Evolutionary conservation across 2,113 vertebrate species (phyloP).

Genomic region (Tyto alba): DNA sequence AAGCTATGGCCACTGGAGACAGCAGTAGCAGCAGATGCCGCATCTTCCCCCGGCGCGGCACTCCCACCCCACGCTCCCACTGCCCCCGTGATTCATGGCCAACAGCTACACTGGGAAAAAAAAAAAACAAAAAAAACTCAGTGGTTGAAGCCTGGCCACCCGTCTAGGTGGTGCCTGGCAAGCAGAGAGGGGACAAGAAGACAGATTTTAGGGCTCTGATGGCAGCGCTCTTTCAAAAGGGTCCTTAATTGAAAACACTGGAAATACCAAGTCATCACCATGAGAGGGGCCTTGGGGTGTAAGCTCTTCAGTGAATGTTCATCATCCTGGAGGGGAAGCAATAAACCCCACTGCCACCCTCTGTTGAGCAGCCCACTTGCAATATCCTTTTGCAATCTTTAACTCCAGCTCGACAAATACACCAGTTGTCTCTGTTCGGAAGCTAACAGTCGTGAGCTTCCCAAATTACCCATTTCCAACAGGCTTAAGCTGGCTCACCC

Average conservation of each 20-base stretch:
- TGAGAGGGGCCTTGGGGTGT: not conserved
- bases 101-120: not conserved
- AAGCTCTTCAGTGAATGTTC: not conserved
- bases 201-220: not conserved
- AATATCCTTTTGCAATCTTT: not conserved
- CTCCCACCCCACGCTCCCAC: not conserved
- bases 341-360: not conserved
- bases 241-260: not conserved
- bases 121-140: fast-evolving
- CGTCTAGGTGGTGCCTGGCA: not conserved
- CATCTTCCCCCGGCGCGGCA: not conserved
- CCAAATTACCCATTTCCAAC: not conserved
- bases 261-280: not conserved
- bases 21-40: not conserved
- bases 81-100: not conserved
- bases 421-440: not conserved
- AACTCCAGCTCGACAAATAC: not conserved
- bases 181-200: not conserved
- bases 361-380: not conserved
- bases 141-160: not conserved
- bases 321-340: not conserved
- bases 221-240: not conserved
- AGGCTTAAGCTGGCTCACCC: not conserved
- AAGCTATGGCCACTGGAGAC: not conserved
- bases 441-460: not conserved